A percentile compares a stretch with the other conserved stretches of the same genome.
phyloP scores from a whole-genome alignment of 2,797 vertebrate species.

The Enteromius paludinosus region DNA sequence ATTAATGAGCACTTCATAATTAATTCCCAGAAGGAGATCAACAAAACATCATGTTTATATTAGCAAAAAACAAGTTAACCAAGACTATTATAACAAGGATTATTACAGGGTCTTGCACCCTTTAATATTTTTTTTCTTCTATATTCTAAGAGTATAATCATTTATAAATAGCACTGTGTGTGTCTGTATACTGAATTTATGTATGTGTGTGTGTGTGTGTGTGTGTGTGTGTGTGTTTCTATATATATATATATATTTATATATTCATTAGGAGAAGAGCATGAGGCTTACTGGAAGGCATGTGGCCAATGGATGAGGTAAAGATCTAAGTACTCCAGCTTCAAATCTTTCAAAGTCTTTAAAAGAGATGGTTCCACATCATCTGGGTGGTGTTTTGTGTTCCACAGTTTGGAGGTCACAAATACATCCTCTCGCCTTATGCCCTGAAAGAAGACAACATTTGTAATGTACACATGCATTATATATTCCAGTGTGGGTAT shows the following conservation, averaged over 20 bases:
- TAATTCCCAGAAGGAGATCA: not conserved
- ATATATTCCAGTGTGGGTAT: not conserved
- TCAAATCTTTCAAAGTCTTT: conserved; percentile 79
- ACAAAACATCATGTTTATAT: not conserved
- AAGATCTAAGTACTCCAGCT: conserved; percentile 83
- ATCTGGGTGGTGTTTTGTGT: conserved; percentile 77
- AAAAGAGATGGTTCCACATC: conserved; percentile 80
- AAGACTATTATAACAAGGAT: not conserved
- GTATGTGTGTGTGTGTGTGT: no score
- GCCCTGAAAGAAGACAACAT: conserved; percentile 59
- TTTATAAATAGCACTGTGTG: no score
- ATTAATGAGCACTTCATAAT: not conserved
- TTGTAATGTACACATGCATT: not conserved
- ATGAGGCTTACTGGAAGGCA: conserved; percentile 77
- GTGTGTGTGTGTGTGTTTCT: not conserved
- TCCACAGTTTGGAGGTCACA: conserved; percentile 85
- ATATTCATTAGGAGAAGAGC: not conserved
- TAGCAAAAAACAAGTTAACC: not conserved
- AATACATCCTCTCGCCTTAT: conserved; percentile 82
- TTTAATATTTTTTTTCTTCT: not conserved
- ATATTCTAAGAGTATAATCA: no score
- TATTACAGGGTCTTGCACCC: not conserved
- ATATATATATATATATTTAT: no score
- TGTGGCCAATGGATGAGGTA: conserved; percentile 86
- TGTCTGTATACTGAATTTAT: no score